Evolutionary conservation across 1,140 invertebrate genomes (phyloP).

Genomic region (Asobara japonica): DNA sequence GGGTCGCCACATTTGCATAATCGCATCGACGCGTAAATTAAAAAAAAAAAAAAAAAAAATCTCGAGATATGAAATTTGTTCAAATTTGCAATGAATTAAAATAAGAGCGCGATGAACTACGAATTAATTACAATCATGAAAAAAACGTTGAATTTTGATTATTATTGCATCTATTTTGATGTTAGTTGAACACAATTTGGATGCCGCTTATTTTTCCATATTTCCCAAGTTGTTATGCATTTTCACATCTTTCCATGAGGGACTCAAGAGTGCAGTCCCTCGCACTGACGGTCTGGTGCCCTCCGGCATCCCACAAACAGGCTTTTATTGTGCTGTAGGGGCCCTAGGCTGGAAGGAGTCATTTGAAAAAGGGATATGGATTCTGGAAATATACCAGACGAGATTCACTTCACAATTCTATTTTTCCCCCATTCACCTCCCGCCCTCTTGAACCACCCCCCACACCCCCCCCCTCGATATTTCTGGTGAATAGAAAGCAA

Average conservation of each 20-base stretch:
- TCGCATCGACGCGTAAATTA: too few relatives aligned
- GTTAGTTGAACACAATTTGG: too few relatives aligned
- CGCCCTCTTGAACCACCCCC: too few relatives aligned
- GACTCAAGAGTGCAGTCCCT: background rate
- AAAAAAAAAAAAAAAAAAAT: too few relatives aligned
- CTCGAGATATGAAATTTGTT: too few relatives aligned
- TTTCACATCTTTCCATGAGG: background rate
- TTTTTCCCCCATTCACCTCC: background rate
- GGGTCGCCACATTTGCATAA: too few relatives aligned
- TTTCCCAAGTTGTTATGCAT: background rate
- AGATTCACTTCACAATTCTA: constrained; percentile 3
- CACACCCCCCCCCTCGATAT: background rate
- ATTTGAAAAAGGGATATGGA: constrained; percentile 3
- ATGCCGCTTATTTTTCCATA: background rate
- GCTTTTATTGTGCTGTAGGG: background rate
- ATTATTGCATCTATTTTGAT: too few relatives aligned
- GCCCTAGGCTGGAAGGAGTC: background rate
- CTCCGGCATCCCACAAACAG: constrained; percentile 1
- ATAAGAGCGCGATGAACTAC: too few relatives aligned
- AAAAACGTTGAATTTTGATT: too few relatives aligned
- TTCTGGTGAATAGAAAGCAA: background rate
- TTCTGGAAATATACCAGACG: constrained; percentile 13
- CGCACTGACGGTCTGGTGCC: background rate
- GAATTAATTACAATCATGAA: too few relatives aligned
- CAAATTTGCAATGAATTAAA: too few relatives aligned